A percentile compares a stretch with the other conserved stretches of the same genome.
phyloP scores from a whole-genome alignment of 2,888 invertebrate genomes.

The Eupithecia dodoneata region DNA sequence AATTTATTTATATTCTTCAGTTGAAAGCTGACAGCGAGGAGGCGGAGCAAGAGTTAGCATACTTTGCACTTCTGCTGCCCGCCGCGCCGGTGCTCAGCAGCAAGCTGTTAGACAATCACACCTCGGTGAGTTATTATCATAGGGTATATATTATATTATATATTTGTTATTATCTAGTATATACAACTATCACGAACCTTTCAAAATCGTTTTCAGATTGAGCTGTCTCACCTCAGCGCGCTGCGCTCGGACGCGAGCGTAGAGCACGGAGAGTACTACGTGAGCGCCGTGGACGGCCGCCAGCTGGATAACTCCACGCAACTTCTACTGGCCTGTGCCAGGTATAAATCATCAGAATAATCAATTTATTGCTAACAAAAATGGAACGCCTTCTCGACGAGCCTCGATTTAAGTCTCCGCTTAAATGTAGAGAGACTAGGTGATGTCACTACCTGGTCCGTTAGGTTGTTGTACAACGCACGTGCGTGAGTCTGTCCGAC shows the following conservation, averaged over 20 bases:
- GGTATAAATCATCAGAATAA: slow-evolving; percentile 63
- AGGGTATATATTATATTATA: background rate
- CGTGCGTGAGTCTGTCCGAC: too few relatives aligned
- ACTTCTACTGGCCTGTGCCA: slow-evolving; percentile 85
- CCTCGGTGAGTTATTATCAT: slow-evolving; percentile 48
- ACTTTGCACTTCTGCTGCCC: slow-evolving; percentile 90
- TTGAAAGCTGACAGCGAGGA: slow-evolving; percentile 50
- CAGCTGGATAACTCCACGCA: slow-evolving; percentile 57
- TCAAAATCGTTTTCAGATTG: slow-evolving; percentile 47
- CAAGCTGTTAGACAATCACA: slow-evolving; percentile 65
- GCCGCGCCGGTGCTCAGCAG: slow-evolving; percentile 87
- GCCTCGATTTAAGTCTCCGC: too few relatives aligned
- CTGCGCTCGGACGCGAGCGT: slow-evolving; percentile 84
- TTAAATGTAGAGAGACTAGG: too few relatives aligned
- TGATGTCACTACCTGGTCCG: too few relatives aligned
- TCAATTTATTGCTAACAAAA: too few relatives aligned
- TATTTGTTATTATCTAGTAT: background rate
- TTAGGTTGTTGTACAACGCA: too few relatives aligned
- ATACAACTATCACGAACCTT: background rate
- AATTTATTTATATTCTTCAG: slow-evolving; percentile 45
- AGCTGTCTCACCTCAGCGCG: slow-evolving; percentile 59
- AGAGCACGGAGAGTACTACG: slow-evolving; percentile 84
- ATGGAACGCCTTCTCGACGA: too few relatives aligned
- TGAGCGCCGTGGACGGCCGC: slow-evolving; percentile 75
- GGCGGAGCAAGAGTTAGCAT: slow-evolving; percentile 74